These are phyloP conservation scores for Astreopora myriophthalma DNA, from an alignment of 64 coral and sea anemone genomes.

Conservation along the genomic window DNA sequence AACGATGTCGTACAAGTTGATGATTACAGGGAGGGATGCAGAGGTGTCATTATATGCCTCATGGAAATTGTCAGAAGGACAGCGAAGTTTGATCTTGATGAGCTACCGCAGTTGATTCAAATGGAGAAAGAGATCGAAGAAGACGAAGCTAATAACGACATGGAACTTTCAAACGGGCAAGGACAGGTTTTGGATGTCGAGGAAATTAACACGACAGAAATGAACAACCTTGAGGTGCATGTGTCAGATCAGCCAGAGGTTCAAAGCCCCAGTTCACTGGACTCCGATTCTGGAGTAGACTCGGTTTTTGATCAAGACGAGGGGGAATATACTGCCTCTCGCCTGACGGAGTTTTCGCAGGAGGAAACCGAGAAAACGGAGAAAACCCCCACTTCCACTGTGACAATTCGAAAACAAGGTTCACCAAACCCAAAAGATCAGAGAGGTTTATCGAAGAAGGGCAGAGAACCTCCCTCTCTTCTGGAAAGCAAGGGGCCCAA, in stretches of 20 bases:
- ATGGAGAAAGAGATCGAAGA: constrained; percentile 96
- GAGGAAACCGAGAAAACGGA: constrained; percentile 36
- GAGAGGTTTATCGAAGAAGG: constrained; percentile 46
- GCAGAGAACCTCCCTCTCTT: constrained; percentile 42
- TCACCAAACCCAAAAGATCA: constrained; percentile 37
- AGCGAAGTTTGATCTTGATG: constrained; percentile 75
- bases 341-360: constrained; percentile 40
- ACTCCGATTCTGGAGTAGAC: constrained; percentile 90
- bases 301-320: constrained; percentile 81
- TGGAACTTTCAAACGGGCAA: constrained; percentile 56
- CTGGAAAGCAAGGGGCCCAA: constrained; percentile 75
- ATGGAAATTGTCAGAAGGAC: constrained; percentile 94
- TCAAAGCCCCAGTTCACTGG: constrained; percentile 53
- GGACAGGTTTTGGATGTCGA: constrained; percentile 67
- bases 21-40: constrained; percentile 83
- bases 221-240: constrained; percentile 35
- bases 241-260: constrained; percentile 57
- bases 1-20: constrained; percentile 95
- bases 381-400: constrained; percentile 20
- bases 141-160: constrained; percentile 67
- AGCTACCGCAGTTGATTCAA: constrained; percentile 88
- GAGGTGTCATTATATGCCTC: constrained; percentile 92
- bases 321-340: constrained; percentile 52
- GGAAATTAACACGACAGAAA: constrained; percentile 67
- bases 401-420: constrained; percentile 10